A percentile compares a stretch with the other conserved stretches of the same genome.
These are phyloP conservation scores for Zaprionus capensis DNA, from an alignment of 1,140 invertebrate species.

Conservation along the genomic window DNA sequence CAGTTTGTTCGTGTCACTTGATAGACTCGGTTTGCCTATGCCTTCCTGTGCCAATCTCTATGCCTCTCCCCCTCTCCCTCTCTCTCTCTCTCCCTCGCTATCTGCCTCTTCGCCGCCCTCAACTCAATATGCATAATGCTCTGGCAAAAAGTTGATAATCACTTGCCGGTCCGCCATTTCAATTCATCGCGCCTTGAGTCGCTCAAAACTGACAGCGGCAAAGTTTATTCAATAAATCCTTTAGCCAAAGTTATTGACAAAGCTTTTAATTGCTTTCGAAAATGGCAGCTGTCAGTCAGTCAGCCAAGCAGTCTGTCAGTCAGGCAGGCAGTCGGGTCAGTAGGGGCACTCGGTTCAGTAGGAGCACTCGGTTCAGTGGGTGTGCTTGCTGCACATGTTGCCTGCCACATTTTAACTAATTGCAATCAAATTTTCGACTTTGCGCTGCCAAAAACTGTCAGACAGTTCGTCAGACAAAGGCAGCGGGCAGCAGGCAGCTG, in stretches of 20 bases:
- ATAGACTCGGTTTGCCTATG: slow-evolving; percentile 11
- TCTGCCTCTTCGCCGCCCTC: not conserved
- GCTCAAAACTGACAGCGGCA: slow-evolving; percentile 32
- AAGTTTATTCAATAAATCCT: slow-evolving; percentile 56
- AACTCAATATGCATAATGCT: slow-evolving; percentile 34
- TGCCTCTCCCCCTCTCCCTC: not conserved
- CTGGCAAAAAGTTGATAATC: slow-evolving; percentile 26
- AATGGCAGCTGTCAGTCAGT: slow-evolving; percentile 16
- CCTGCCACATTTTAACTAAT: slow-evolving; percentile 52
- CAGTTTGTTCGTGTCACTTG: slow-evolving; percentile 23
- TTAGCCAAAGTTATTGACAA: slow-evolving; percentile 53
- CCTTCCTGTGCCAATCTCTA: not conserved
- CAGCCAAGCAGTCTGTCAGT: not conserved
- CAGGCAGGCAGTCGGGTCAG: not conserved
- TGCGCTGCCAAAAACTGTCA: slow-evolving; percentile 29
- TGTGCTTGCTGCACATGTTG: slow-evolving; percentile 22
- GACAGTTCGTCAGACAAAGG: slow-evolving; percentile 34
- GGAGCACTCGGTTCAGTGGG: not conserved
- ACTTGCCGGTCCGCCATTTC: slow-evolving; percentile 36
- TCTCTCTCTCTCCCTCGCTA: not conserved
- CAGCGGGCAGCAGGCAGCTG: not conserved
- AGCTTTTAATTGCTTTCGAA: slow-evolving; percentile 60
- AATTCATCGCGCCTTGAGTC: slow-evolving; percentile 41
- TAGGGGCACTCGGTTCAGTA: not conserved
- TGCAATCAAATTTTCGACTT: slow-evolving; percentile 49